Evolutionary conservation across 2,113 vertebrate genomes (phyloP).

Genomic region (Arizona elegans): DNA sequence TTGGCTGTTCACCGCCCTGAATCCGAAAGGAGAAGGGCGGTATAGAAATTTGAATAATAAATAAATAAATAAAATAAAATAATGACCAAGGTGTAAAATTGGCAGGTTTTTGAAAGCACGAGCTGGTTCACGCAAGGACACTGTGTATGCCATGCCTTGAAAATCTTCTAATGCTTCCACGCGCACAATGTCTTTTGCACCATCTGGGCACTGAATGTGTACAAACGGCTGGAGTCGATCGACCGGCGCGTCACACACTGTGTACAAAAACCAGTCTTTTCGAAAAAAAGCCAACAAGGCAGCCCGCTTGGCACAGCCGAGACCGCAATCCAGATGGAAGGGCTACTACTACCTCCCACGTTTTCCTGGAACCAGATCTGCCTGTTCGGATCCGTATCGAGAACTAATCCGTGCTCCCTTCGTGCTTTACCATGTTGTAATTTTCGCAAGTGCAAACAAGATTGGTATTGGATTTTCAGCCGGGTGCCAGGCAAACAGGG

Average conservation of each 20-base stretch:
- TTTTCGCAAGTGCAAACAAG: not conserved
- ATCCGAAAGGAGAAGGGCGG: too few species aligned
- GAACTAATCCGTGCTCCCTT: not conserved
- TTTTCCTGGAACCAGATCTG: not conserved
- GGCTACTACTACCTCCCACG: not conserved
- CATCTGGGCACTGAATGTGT: not conserved
- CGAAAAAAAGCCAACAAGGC: not conserved
- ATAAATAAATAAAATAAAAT: too few species aligned
- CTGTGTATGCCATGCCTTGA: not conserved
- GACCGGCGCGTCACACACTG: accelerated
- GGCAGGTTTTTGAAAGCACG: not conserved
- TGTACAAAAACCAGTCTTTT: not conserved
- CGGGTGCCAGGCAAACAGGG: not conserved
- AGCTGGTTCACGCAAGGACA: not conserved
- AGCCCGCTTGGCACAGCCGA: not conserved
- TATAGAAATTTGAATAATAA: too few species aligned
- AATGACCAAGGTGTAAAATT: not conserved
- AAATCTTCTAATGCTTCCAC: not conserved
- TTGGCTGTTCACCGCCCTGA: too few species aligned
- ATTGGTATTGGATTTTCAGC: not conserved
- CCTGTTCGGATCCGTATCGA: not conserved
- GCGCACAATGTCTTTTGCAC: not conserved
- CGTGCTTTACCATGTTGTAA: not conserved
- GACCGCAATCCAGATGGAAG: not conserved
- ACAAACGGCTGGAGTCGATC: not conserved